Conservation (phyloP, 2,113 vertebrate species). For the Abramis brama region DNA sequence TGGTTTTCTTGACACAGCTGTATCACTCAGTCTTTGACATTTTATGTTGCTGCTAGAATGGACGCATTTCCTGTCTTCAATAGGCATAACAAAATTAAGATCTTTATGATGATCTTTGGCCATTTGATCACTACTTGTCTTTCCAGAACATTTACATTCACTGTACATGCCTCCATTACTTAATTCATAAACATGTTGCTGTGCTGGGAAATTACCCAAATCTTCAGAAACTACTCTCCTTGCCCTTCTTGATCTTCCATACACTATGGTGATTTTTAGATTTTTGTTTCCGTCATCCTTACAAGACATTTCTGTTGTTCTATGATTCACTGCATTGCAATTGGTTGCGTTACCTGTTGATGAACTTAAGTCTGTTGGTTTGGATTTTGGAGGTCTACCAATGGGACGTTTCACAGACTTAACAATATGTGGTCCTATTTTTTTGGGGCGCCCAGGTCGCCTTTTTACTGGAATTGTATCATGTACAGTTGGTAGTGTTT, state of each 20-base stretch:
- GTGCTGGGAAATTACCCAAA: conserved; percentile 67
- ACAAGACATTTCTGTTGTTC: conserved; percentile 56
- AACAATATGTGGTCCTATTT: conserved; percentile 86
- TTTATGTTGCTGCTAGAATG: conserved; percentile 79
- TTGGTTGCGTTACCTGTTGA: conserved; percentile 57
- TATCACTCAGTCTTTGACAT: conserved; percentile 77
- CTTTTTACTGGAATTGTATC: conserved; percentile 82
- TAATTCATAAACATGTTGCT: conserved; percentile 64
- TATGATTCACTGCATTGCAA: conserved; percentile 54
- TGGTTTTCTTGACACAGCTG: conserved; percentile 81
- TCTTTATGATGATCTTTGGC: conserved; percentile 63
- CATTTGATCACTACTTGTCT: conserved; percentile 61
- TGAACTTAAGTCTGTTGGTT: conserved; percentile 63
- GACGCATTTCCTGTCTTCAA: conserved; percentile 75
- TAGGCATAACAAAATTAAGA: conserved; percentile 78
- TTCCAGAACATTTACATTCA: conserved; percentile 47
- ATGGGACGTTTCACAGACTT: conserved; percentile 89
- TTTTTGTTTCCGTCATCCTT: conserved; percentile 82
- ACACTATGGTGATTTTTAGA: conserved; percentile 90
- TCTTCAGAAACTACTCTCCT: conserved; percentile 88
- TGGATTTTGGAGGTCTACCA: conserved; percentile 89
- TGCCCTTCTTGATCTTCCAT: conserved; percentile 90
- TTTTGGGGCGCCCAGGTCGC: conserved; percentile 92
- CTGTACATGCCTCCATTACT: conserved; percentile 50
- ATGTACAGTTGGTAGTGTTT: conserved; percentile 44